These are phyloP conservation scores for Galeopsomyia nigrocyanea DNA, from an alignment of 2,888 invertebrate species.

Conservation along the genomic window DNA sequence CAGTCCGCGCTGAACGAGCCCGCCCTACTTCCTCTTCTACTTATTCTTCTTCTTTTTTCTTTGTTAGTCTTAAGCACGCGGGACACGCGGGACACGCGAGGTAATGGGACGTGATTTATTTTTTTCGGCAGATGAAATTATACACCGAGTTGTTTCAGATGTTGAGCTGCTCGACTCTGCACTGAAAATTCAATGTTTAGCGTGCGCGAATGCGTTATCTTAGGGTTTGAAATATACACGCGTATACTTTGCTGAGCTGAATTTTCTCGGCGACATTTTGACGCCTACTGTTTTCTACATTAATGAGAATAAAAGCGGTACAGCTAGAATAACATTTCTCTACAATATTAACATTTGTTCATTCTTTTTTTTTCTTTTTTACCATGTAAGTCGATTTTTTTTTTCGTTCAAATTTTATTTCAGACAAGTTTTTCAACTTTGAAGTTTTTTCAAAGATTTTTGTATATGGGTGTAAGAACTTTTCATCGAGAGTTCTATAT, in stretches of 20 bases:
- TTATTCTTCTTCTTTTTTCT: no score
- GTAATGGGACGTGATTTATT: neutral
- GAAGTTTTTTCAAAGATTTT: neutral
- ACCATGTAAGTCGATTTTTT: no score
- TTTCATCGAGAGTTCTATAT: neutral
- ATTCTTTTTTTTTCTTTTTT: no score
- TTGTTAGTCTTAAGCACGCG: no score
- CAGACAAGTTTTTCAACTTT: constrained; percentile 3
- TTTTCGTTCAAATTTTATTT: neutral
- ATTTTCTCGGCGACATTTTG: constrained; percentile 7
- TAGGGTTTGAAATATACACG: neutral
- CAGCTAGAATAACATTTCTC: constrained; percentile 8
- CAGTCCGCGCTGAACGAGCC: constrained; percentile 38
- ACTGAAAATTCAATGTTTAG: constrained; percentile 1
- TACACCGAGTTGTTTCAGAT: neutral
- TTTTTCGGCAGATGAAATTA: neutral
- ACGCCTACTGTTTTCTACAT: constrained; percentile 18
- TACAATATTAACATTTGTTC: neutral
- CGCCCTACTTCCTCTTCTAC: neutral
- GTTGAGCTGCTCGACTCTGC: neutral
- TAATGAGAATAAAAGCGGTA: neutral
- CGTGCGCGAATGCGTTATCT: neutral
- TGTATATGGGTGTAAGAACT: neutral
- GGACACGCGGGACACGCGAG: no score
- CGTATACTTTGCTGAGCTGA: neutral